These are phyloP conservation scores for Creontiades dilutus DNA, from an alignment of 2,888 invertebrate species.

Conservation along the genomic window DNA sequence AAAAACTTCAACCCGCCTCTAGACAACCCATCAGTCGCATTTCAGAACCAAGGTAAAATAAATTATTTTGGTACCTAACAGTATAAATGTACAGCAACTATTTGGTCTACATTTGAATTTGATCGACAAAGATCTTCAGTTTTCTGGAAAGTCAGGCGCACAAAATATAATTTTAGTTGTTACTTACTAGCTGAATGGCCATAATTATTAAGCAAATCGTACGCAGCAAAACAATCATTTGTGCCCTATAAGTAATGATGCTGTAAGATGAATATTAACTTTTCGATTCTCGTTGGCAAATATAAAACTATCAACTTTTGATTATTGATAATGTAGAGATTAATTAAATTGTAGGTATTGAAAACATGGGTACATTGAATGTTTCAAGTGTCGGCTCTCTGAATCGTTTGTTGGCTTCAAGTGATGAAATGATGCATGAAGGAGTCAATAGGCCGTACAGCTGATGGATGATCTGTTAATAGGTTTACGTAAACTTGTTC, in stretches of 20 bases:
- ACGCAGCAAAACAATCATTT: neutral
- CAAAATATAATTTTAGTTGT: too few relatives aligned
- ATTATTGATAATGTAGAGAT: neutral
- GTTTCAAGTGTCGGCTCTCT: too few relatives aligned
- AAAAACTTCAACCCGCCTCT: neutral
- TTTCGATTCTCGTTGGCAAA: slow-evolving; percentile 25
- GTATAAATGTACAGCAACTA: neutral
- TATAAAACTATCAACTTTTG: neutral
- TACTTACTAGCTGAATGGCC: too few relatives aligned
- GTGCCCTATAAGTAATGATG: neutral
- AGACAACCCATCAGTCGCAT: slow-evolving; percentile 20
- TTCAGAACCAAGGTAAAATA: neutral
- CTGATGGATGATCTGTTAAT: too few relatives aligned
- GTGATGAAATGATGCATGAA: neutral
- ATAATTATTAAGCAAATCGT: too few relatives aligned
- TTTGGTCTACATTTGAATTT: neutral
- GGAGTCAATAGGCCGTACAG: too few relatives aligned
- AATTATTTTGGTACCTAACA: neutral
- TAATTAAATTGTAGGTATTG: neutral
- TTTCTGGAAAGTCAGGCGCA: too few relatives aligned
- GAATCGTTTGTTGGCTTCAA: neutral
- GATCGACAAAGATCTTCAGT: too few relatives aligned
- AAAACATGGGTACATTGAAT: too few relatives aligned
- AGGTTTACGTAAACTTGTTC: too few relatives aligned
- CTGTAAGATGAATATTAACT: neutral